These are phyloP conservation scores for Papilio gigon DNA, from an alignment of 2,888 invertebrate species.

Conservation along the genomic window DNA sequence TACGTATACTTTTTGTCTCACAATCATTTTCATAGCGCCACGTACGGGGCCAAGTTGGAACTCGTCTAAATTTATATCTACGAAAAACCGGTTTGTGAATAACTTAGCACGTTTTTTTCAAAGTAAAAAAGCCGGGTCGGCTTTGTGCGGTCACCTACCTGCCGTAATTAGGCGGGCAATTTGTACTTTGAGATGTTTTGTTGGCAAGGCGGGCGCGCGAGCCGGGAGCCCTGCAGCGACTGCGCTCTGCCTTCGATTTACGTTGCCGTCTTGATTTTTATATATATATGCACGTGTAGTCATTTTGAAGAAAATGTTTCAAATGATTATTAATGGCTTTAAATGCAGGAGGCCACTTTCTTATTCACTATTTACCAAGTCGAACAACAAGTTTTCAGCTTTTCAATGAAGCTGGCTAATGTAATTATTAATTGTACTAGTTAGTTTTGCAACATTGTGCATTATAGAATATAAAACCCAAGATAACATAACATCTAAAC, in stretches of 20 bases:
- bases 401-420: no score
- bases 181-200: conserved; percentile 48
- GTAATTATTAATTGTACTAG: no score
- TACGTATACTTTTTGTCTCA: neutral
- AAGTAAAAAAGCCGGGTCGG: conserved; percentile 45
- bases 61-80: conserved; percentile 33
- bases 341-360: no score
- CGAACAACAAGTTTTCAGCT: no score
- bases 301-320: neutral
- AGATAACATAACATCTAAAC: no score
- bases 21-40: conserved; percentile 26
- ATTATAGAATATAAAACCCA: no score
- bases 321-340: neutral
- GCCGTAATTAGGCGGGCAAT: conserved; percentile 54
- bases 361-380: no score
- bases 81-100: conserved; percentile 50
- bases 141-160: conserved; percentile 54
- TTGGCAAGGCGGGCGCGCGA: conserved; percentile 43
- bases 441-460: no score
- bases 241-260: conserved; percentile 2
- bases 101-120: conserved; percentile 52
- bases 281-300: neutral
- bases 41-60: neutral
- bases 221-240: conserved; percentile 42
- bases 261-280: neutral